Evolutionary conservation across 2,797 vertebrate species (phyloP).

Genomic region (Brachymystax lenok): DNA sequence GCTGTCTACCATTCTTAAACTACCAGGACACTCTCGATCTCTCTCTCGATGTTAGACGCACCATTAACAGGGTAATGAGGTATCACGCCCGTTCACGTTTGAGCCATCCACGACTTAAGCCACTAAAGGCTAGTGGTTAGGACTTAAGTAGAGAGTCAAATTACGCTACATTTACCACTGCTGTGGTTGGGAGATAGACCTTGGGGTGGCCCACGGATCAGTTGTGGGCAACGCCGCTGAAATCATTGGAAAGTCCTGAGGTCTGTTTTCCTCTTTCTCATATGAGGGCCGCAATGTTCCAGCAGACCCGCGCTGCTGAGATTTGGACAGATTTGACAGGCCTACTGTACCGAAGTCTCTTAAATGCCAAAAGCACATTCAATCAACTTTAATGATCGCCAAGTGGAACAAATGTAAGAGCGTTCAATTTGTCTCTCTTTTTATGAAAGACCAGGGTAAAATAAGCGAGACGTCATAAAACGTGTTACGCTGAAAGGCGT

Average conservation of each 20-base stretch:
- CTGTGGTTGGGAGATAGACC: slow-evolving; percentile 24
- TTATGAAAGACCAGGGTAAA: slow-evolving; percentile 16
- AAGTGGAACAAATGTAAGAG: slow-evolving; percentile 11
- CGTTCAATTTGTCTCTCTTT: slow-evolving; percentile 11
- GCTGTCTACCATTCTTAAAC: slow-evolving; percentile 37
- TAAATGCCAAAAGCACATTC: slow-evolving; percentile 10
- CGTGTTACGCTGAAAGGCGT: neutral
- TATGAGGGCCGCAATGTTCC: neutral
- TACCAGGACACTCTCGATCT: slow-evolving; percentile 37
- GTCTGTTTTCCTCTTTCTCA: neutral
- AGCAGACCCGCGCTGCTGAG: neutral
- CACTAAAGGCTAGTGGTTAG: slow-evolving; percentile 6
- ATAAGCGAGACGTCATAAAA: slow-evolving; percentile 19
- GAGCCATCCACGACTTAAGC: slow-evolving; percentile 28
- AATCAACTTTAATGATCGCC: slow-evolving; percentile 19
- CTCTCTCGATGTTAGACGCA: slow-evolving; percentile 37
- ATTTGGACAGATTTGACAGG: neutral
- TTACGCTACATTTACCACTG: slow-evolving; percentile 36
- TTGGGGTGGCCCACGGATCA: slow-evolving; percentile 14
- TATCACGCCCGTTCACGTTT: slow-evolving; percentile 35
- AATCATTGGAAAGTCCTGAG: neutral
- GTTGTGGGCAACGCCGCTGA: neutral
- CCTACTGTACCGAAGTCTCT: neutral
- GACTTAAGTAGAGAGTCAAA: slow-evolving; percentile 18
- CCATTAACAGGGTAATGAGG: slow-evolving; percentile 57